A percentile compares a stretch with the other conserved stretches of the same genome.
phyloP scores from a whole-genome alignment of 2,113 vertebrate genomes.

The Eolophus roseicapilla region DNA sequence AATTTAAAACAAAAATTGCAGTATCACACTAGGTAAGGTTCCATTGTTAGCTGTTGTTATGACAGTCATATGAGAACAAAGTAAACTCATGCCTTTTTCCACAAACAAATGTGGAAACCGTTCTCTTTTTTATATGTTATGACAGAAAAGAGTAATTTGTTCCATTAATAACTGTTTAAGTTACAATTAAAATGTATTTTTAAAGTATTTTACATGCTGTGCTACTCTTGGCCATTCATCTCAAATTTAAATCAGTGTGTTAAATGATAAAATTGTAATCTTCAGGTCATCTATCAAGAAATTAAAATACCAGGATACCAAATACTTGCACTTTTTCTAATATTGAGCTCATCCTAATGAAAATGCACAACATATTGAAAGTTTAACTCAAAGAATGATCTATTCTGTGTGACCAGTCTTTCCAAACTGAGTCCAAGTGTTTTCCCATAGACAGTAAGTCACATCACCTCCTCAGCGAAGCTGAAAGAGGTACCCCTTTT shows the following conservation, averaged over 20 bases:
- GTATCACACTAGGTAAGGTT: background rate
- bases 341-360: background rate
- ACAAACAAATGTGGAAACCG: background rate
- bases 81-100: background rate
- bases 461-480: background rate
- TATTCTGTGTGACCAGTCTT: background rate
- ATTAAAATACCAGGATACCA: background rate
- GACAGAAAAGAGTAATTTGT: background rate
- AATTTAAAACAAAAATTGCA: background rate
- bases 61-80: background rate
- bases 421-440: background rate
- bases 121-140: background rate
- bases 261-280: background rate
- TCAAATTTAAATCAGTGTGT: background rate
- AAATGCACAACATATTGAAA: background rate
- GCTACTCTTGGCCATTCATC: background rate
- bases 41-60: background rate
- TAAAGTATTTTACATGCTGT: background rate
- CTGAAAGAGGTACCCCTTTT: background rate
- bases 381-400: background rate
- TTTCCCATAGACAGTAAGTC: background rate
- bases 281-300: background rate
- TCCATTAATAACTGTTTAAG: background rate
- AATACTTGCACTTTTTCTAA: background rate
- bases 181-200: background rate